A percentile compares a stretch with the other conserved stretches of the same genome.
phyloP scores from a whole-genome alignment of 2,797 vertebrate species.

The Smutsia gigantea region DNA sequence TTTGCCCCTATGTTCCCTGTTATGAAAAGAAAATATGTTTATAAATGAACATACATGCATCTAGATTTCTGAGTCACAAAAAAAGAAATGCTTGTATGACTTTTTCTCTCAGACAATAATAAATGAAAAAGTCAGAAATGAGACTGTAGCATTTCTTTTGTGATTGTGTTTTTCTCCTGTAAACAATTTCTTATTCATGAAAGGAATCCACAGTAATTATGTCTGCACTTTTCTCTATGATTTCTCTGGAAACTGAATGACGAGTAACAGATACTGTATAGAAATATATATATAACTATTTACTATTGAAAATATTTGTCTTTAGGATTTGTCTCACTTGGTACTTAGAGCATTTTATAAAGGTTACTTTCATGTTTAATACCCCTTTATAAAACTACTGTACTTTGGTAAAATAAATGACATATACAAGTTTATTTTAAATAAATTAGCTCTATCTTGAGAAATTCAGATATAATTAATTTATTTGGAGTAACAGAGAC shows the following conservation, averaged over 20 bases:
- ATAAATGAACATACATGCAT: slow-evolving; percentile 31
- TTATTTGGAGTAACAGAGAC: not conserved
- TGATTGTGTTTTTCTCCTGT: slow-evolving; percentile 28
- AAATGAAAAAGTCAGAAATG: slow-evolving; percentile 47
- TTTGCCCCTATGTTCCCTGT: not conserved
- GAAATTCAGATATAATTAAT: slow-evolving; percentile 13
- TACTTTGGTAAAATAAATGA: not conserved
- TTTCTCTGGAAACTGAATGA: slow-evolving; percentile 6
- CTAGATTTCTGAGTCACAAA: slow-evolving; percentile 37
- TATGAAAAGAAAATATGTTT: slow-evolving; percentile 53
- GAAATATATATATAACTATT: not conserved
- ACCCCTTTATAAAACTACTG: slow-evolving; percentile 4
- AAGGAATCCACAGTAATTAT: not conserved
- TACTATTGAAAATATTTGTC: slow-evolving; percentile 18
- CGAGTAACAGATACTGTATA: not conserved
- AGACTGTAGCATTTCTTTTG: not conserved
- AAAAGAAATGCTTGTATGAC: slow-evolving; percentile 13
- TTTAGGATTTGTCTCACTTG: not conserved
- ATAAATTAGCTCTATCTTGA: not conserved
- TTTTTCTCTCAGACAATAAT: slow-evolving; percentile 34
- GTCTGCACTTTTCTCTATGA: not conserved
- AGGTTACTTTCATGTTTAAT: not conserved
- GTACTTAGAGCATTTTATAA: slow-evolving; percentile 2
- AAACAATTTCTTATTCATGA: slow-evolving; percentile 50
- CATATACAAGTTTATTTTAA: not conserved